Conservation (phyloP, 2,113 vertebrate genomes). For the Phaethon lepturus region DNA sequence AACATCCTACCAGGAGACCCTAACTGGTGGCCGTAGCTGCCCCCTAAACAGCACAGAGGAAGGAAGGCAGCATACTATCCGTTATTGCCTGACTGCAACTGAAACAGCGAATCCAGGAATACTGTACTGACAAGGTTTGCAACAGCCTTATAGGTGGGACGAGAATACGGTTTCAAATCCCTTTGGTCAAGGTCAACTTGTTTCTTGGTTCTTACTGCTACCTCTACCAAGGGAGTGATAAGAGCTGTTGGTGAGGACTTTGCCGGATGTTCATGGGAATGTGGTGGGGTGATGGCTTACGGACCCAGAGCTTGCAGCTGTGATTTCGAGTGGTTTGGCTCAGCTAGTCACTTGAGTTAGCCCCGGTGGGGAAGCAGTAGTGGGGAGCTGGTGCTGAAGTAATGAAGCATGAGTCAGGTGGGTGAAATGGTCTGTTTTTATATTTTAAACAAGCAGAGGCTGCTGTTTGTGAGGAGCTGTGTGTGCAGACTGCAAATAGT, state of each 20-base stretch:
- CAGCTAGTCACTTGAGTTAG: background rate
- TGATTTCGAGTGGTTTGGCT: background rate
- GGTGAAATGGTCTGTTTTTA: background rate
- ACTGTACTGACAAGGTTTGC: background rate
- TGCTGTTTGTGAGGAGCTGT: background rate
- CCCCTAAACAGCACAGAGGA: background rate
- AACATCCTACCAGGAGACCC: background rate
- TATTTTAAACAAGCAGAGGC: background rate
- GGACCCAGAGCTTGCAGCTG: background rate
- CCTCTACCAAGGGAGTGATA: background rate
- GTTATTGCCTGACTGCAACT: background rate
- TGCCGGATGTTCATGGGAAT: background rate
- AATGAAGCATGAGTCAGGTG: background rate
- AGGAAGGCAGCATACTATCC: background rate
- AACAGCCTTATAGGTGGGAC: background rate
- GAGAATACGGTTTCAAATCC: background rate
- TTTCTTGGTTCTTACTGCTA: background rate
- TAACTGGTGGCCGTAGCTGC: background rate
- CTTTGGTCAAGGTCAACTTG: background rate
- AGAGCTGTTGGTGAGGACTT: background rate
- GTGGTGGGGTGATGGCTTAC: background rate
- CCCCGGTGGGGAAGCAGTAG: background rate
- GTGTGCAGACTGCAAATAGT: constrained; percentile 15
- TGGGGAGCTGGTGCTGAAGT: background rate
- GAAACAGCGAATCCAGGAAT: background rate